phyloP scores from a whole-genome alignment of 2,888 invertebrate genomes.

The Drosophila kanekoi region DNA sequence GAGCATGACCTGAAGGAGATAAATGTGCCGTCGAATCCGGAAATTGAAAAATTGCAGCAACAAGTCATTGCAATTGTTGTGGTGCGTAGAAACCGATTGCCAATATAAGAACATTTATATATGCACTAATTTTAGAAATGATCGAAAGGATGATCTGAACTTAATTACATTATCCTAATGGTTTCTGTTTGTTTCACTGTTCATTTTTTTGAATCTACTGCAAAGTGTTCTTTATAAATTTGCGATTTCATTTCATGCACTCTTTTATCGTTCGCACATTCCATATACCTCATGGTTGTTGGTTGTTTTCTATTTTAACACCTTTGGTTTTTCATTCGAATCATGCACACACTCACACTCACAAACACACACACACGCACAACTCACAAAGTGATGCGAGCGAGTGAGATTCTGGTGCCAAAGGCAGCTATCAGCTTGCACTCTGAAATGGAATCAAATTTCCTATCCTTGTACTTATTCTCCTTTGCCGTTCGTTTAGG shows the following conservation, averaged over 20 bases:
- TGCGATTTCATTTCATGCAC: conserved; percentile 21
- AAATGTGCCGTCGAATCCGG: conserved; percentile 83
- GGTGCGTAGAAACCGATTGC: conserved; percentile 76
- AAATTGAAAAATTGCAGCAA: conserved; percentile 83
- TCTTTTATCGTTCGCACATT: conserved; percentile 21
- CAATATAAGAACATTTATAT: conserved; percentile 11
- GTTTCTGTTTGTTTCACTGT: conserved; percentile 13
- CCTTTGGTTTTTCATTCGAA: conserved; percentile 40
- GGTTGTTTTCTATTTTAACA: conserved; percentile 49
- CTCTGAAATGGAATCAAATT: conserved; percentile 57
- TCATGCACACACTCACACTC: conserved; percentile 6
- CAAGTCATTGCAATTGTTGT: conserved; percentile 85
- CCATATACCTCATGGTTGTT: conserved; percentile 17
- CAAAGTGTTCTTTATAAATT: conserved; percentile 5
- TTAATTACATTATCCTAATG: conserved; percentile 26
- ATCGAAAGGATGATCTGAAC: conserved; percentile 11
- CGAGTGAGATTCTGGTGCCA: background rate
- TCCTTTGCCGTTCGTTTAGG: conserved; percentile 3
- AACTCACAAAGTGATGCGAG: background rate
- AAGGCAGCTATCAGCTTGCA: conserved; percentile 15
- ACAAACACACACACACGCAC: background rate
- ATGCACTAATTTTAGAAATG: conserved; percentile 11
- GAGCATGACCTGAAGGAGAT: conserved; percentile 84
- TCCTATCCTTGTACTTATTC: conserved; percentile 31
- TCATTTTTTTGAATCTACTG: conserved; percentile 5